These are phyloP conservation scores for Neoitamus cyanurus DNA, from an alignment of 2,888 invertebrate genomes.

Conservation along the genomic window DNA sequence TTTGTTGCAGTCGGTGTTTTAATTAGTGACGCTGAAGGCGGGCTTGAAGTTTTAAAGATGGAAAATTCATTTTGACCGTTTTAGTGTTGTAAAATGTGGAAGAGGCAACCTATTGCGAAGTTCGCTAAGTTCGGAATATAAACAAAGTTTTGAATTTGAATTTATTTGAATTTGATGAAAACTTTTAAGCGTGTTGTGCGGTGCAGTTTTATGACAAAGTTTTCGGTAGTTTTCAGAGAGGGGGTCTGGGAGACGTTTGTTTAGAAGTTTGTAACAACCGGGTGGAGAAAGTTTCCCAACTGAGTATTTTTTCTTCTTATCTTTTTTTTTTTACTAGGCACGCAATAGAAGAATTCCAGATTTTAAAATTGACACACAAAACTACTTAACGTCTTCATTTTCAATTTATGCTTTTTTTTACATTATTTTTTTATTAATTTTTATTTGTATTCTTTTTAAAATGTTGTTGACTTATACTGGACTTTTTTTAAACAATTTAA, in stretches of 20 bases:
- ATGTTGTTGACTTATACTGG: too few species aligned
- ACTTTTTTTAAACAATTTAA: too few species aligned
- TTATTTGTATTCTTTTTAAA: too few species aligned
- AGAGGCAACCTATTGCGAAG: background rate
- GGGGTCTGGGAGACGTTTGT: background rate
- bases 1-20: background rate
- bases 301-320: too few species aligned
- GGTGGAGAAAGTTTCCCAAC: background rate
- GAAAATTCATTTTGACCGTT: background rate
- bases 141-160: background rate
- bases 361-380: too few species aligned
- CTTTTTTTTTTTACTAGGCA: too few species aligned
- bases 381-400: too few species aligned
- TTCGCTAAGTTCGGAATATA: background rate
- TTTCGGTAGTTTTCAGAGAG: too few species aligned
- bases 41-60: background rate
- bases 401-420: too few species aligned
- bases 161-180: background rate
- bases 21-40: background rate
- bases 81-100: background rate
- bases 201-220: background rate
- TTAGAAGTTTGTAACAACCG: background rate
- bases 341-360: too few species aligned
- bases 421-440: too few species aligned
- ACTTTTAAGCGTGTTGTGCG: background rate